Base-by-base conservation (phyloP, 2,888 invertebrate species). In the Coleophora flavipennella region DNA sequence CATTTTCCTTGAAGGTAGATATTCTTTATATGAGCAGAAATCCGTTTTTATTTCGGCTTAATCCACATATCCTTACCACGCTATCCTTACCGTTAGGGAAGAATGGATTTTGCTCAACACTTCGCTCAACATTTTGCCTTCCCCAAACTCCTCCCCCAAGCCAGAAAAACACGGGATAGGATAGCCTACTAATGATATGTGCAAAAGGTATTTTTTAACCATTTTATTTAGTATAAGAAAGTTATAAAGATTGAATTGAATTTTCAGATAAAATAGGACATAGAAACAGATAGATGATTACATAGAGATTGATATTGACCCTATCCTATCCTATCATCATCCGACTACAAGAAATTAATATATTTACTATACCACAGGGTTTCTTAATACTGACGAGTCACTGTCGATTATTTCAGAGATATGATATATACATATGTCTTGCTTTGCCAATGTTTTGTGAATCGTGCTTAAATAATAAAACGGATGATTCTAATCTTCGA, bases 311-410 rank as follows among this genome's bases (percentile, higher is more conserved):
- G 62, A 68, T 67, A 66, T 57, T 59, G 53, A 64, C 57, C 70
- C 72, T 77, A 77, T 41, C 49, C 74, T 78, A 76, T 59, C 54
- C 36, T 42, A 20, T 20, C 20, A 20, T 20, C 20, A 20, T 20
- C 47, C 53, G 59, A 67, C 67, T 76, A 77, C 69, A 68, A 59
- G 61, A 69, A 71, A 55, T 57, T 60, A 62, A 53, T 57, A 57
- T 63, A 63, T 61, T 69, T 66, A 66, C 64, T 67, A 72, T 75
- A 80, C 68, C 74, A 79, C 77, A 79, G 73, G 68, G 67, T 71
- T 64, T 66, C 53, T 69, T 80, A 81, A 81, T 83, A 83, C 83
- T 83, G 83, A 72, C 73, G 67, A 75, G 71, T 66, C 57, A 57
- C 58, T 63, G 61, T 65, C 51, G 57, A 60, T 57, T 56, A 45